Evolutionary conservation across 2,113 vertebrate species (phyloP).

Genomic region (Pollimyrus isidori): DNA sequence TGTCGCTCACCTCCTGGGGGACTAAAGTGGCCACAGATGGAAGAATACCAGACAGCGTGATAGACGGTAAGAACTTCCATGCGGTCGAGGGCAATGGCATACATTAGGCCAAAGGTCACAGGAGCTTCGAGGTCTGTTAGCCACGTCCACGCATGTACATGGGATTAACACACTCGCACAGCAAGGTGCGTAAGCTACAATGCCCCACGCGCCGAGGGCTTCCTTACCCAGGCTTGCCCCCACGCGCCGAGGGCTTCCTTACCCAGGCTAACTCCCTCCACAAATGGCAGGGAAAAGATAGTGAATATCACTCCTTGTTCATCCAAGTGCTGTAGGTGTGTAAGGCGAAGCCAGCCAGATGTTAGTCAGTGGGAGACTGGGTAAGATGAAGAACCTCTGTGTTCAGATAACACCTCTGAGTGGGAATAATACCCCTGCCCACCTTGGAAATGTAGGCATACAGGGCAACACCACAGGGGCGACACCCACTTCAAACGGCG

Average conservation of each 20-base stretch:
- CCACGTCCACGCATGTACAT: not conserved
- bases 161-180: not conserved
- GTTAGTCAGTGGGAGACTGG: too few relatives aligned
- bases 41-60: not conserved
- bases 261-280: too few relatives aligned
- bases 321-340: too few relatives aligned
- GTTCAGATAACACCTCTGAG: too few relatives aligned
- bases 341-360: too few relatives aligned
- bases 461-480: not conserved
- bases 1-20: not conserved
- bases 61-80: not conserved
- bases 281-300: too few relatives aligned
- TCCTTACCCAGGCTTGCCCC: not conserved
- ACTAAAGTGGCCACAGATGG: not conserved
- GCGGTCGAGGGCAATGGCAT: not conserved
- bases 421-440: too few relatives aligned
- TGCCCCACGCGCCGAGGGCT: not conserved
- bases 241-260: not conserved
- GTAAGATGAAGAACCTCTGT: too few relatives aligned
- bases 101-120: not conserved
- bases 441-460: too few relatives aligned
- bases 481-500: not conserved
- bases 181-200: not conserved
- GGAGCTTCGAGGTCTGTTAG: not conserved
- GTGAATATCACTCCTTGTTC: too few relatives aligned